Conservation (phyloP, 2,113 vertebrate species). For the Sminthopsis crassicaudata region DNA sequence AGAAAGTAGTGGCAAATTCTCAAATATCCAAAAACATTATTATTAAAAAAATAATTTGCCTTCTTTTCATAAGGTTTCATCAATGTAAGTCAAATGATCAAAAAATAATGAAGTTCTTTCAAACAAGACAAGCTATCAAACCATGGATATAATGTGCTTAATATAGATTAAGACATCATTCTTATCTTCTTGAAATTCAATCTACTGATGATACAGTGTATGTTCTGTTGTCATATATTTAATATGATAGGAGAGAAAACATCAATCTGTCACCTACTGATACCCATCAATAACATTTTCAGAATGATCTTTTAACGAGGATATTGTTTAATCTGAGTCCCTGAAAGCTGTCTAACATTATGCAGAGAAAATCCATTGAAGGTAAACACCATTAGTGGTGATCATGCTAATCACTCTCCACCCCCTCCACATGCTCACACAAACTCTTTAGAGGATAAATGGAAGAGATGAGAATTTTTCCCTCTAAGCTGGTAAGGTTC, state of each 20-base stretch:
- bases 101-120: conserved; percentile 78
- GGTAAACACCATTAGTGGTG: background rate
- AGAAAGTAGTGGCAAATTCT: background rate
- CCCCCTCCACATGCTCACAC: background rate
- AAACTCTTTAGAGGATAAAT: background rate
- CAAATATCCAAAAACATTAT: background rate
- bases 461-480: background rate
- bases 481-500: background rate
- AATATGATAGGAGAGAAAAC: conserved; percentile 67
- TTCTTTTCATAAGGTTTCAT: conserved; percentile 54
- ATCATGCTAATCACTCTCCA: background rate
- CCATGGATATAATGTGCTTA: conserved; percentile 74
- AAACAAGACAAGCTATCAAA: conserved; percentile 65
- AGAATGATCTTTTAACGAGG: conserved; percentile 72
- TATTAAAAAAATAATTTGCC: conserved; percentile 69
- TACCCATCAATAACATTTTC: conserved; percentile 68
- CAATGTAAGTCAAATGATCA: conserved; percentile 66
- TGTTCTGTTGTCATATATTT: conserved; percentile 74
- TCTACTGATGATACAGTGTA: conserved; percentile 69
- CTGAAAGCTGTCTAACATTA: conserved; percentile 41
- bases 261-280: conserved; percentile 65
- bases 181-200: conserved; percentile 78
- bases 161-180: conserved; percentile 75
- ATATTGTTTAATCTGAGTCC: conserved; percentile 69
- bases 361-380: conserved; percentile 37